Percentiles rank a stretch among this genome's conserved stretches.
Conservation (phyloP, 2,113 vertebrate species). For the Phoxinus phoxinus region DNA sequence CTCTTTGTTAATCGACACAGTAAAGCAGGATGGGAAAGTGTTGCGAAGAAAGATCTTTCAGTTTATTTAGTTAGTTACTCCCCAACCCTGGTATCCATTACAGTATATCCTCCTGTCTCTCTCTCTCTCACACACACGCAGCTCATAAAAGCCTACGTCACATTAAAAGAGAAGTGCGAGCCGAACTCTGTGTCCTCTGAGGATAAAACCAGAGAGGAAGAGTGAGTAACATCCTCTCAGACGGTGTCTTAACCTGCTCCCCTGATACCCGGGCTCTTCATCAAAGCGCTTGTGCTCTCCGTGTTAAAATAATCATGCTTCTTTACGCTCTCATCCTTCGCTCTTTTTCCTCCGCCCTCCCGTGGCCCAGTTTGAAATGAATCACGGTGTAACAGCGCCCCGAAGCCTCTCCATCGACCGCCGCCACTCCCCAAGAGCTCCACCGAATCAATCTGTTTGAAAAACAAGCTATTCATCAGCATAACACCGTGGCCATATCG, state of each 20-base stretch:
- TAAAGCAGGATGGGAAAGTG: background rate
- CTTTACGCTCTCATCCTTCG: conserved; percentile 12
- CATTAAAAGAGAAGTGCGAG: background rate
- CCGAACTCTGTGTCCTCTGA: conserved; percentile 19
- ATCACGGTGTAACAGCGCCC: conserved; percentile 36
- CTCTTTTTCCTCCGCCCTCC: background rate
- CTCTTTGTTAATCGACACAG: background rate
- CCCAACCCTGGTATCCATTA: background rate
- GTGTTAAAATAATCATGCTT: conserved; percentile 51
- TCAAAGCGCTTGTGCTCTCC: conserved; percentile 53
- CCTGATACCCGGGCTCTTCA: conserved; percentile 41
- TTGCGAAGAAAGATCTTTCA: background rate
- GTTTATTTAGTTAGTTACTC: background rate
- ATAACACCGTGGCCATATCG: background rate
- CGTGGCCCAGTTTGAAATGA: conserved; percentile 55
- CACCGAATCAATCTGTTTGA: conserved; percentile 39
- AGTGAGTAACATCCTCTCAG: conserved; percentile 27
- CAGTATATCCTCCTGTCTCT: background rate
- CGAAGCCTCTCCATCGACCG: conserved; percentile 35
- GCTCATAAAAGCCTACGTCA: conserved; percentile 19
- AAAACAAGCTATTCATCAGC: conserved; percentile 39
- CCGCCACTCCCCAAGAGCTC: conserved; percentile 17
- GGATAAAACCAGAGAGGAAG: conserved; percentile 17
- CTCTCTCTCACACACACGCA: background rate
- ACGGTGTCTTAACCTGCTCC: conserved; percentile 31